Evolutionary conservation across 2,797 vertebrate genomes (phyloP).

Genomic region (Falco concolor): DNA sequence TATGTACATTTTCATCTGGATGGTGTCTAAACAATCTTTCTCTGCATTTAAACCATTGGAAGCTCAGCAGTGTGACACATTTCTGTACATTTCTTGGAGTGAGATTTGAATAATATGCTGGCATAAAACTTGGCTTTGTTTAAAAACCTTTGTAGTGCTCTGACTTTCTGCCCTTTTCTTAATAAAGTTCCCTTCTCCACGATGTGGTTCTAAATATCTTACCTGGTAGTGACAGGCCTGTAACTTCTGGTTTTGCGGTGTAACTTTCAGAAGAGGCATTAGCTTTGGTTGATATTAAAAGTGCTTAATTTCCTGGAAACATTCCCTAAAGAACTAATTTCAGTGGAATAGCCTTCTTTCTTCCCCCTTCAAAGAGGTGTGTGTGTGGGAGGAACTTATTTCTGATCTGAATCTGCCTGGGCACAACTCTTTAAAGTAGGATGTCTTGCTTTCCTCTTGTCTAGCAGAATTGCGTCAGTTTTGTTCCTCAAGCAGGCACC

Average conservation of each 20-base stretch:
- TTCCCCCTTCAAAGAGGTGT: background rate
- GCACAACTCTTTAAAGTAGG: background rate
- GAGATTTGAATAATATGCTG: background rate
- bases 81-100: background rate
- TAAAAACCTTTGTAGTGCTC: background rate
- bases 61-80: background rate
- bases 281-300: background rate
- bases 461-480: background rate
- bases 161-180: background rate
- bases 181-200: background rate
- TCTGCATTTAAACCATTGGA: background rate
- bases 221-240: background rate
- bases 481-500: background rate
- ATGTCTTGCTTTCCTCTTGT: background rate
- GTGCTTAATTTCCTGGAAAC: background rate
- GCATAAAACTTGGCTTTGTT: background rate
- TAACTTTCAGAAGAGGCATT: background rate
- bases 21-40: background rate
- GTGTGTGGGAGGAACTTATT: fast-evolving
- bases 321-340: background rate
- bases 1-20: background rate
- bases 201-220: background rate
- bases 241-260: background rate
- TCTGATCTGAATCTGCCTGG: background rate
- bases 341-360: background rate